Conservation (phyloP, 2,888 invertebrate species). For the Abrostola triplasia region DNA sequence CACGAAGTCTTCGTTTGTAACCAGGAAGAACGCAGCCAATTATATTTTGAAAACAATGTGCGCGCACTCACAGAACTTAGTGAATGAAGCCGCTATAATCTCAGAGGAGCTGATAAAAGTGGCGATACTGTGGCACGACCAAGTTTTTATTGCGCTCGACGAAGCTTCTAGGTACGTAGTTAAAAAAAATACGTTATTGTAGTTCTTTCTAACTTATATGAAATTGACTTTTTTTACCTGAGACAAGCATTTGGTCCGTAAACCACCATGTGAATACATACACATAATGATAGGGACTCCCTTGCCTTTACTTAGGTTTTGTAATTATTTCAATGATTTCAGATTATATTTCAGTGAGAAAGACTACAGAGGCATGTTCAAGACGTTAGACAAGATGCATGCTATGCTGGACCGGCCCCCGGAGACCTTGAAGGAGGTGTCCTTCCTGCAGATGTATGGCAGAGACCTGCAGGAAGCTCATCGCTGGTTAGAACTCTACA, state of each 20-base stretch:
- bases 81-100: constrained; percentile 98
- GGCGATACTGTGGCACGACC: constrained; percentile 99
- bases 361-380: constrained; percentile 98
- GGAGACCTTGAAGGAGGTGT: constrained; percentile 98
- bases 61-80: constrained; percentile 96
- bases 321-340: constrained; percentile 20
- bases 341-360: constrained; percentile 98
- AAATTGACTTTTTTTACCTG: no score
- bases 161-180: constrained; percentile 92
- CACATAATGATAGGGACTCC: no score
- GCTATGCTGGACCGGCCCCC: constrained; percentile 97
- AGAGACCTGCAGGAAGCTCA: constrained; percentile 97
- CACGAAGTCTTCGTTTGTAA: constrained; percentile 95
- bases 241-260: no score
- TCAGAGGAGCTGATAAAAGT: constrained; percentile 98
- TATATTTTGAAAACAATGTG: constrained; percentile 98
- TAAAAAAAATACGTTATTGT: no score
- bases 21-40: constrained; percentile 96
- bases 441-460: constrained; percentile 99
- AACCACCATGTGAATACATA: no score
- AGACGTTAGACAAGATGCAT: constrained; percentile 97
- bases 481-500: constrained; percentile 97
- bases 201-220: not conserved
- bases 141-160: constrained; percentile 93
- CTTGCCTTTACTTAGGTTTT: not conserved